phyloP scores from a whole-genome alignment of 2,888 invertebrate species.

The Vandiemenella viatica region DNA sequence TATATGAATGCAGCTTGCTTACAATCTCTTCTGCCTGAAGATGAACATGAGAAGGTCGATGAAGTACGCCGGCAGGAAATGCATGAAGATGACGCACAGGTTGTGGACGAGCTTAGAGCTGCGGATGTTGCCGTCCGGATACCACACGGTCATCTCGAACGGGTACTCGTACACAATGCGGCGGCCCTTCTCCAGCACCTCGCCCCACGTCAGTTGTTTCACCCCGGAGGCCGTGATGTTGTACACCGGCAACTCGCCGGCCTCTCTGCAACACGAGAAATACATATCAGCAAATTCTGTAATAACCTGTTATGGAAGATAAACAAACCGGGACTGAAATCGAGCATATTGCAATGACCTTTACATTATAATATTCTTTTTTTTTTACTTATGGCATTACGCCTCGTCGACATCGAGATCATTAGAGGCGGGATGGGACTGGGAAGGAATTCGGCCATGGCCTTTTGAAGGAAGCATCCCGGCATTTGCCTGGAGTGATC shows the following conservation, averaged over 20 bases:
- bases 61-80: constrained; percentile 61
- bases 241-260: constrained; percentile 38
- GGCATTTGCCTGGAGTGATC: too few species aligned
- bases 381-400: too few species aligned
- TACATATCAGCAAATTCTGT: not conserved
- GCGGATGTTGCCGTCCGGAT: constrained; percentile 59
- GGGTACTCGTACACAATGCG: constrained; percentile 51
- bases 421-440: too few species aligned
- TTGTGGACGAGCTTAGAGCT: constrained; percentile 48
- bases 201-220: constrained; percentile 74
- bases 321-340: too few species aligned
- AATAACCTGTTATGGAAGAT: too few species aligned
- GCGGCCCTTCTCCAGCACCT: constrained; percentile 50
- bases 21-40: constrained; percentile 63
- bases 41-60: constrained; percentile 52
- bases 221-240: constrained; percentile 65
- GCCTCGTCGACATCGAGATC: too few species aligned
- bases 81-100: constrained; percentile 51
- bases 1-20: constrained; percentile 34
- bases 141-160: constrained; percentile 62
- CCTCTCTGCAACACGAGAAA: not conserved
- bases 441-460: too few species aligned
- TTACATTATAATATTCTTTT: too few species aligned
- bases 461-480: too few species aligned
- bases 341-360: too few species aligned